These are phyloP conservation scores for Hydrochoerus hydrochaeris DNA, from an alignment of 2,113 vertebrate genomes.

Conservation along the genomic window DNA sequence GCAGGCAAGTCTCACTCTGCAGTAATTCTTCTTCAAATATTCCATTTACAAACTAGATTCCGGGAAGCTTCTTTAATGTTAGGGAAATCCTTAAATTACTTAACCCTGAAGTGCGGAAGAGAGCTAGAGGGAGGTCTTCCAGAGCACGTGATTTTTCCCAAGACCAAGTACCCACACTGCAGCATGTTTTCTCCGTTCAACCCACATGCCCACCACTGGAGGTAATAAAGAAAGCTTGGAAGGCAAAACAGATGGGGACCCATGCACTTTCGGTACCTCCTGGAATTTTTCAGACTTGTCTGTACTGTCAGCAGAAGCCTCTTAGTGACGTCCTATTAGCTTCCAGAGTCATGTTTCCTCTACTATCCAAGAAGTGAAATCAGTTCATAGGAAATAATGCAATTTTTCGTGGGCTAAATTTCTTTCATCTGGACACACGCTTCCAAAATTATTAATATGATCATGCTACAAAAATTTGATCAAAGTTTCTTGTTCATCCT, in stretches of 20 bases:
- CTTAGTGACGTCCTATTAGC: background rate
- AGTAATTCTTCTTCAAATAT: background rate
- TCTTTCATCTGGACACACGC: background rate
- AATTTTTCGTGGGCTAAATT: background rate
- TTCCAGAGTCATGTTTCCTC: background rate
- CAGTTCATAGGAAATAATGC: background rate
- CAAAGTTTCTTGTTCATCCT: background rate
- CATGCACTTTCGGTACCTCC: background rate
- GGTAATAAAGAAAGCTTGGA: background rate
- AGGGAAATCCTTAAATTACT: background rate
- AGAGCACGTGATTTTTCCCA: background rate
- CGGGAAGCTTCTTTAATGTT: background rate
- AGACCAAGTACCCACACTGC: background rate
- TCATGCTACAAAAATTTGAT: background rate
- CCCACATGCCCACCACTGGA: too few species aligned
- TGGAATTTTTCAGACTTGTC: too few species aligned
- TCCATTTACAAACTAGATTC: background rate
- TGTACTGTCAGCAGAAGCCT: too few species aligned
- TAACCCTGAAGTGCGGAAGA: background rate
- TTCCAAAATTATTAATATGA: background rate
- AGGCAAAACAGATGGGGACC: background rate
- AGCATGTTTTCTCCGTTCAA: background rate
- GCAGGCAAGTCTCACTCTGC: background rate
- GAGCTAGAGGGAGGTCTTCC: background rate
- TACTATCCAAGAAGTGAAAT: background rate